Evolutionary conservation across 2,797 vertebrate species (phyloP).

Genomic region (Pseudomugil tenellus): DNA sequence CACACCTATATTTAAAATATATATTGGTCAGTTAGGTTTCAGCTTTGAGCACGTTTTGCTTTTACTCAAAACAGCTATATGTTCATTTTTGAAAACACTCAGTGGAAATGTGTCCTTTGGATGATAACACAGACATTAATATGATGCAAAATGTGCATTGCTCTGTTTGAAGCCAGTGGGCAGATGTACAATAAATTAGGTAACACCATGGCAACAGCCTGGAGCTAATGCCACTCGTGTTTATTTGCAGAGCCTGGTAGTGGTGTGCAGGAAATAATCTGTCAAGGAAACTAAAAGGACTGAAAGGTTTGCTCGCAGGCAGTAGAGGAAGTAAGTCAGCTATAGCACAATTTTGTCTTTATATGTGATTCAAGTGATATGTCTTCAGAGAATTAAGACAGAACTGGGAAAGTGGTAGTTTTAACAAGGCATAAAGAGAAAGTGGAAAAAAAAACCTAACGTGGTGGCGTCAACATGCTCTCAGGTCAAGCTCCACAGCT

Average conservation of each 20-base stretch:
- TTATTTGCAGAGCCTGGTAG: conserved; percentile 44
- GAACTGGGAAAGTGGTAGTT: conserved; percentile 10
- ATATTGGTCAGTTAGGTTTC: conserved; percentile 11
- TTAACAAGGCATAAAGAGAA: conserved; percentile 35
- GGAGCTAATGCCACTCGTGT: conserved; percentile 65
- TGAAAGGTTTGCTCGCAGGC: conserved; percentile 18
- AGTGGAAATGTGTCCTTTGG: conserved; percentile 68
- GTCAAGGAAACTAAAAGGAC: conserved; percentile 44
- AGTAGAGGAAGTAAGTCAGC: conserved; percentile 35
- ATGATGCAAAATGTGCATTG: conserved; percentile 51
- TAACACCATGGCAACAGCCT: conserved; percentile 72
- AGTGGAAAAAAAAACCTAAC: conserved; percentile 4
- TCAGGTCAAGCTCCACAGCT: conserved; percentile 47
- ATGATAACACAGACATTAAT: conserved; percentile 69
- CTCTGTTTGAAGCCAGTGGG: conserved; percentile 68
- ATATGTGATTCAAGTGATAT: conserved; percentile 59
- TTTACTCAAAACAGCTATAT: conserved; percentile 18
- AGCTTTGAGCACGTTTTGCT: conserved; percentile 13
- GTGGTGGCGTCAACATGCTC: conserved; percentile 35
- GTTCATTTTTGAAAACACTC: conserved; percentile 52
- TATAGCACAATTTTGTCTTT: conserved; percentile 45
- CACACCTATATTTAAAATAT: conserved; percentile 2
- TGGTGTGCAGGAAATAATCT: conserved; percentile 51
- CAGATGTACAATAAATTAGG: conserved; percentile 75
- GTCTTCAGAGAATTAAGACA: conserved; percentile 41